Conservation (phyloP, 2,888 invertebrate genomes). For the Pimpla rufipes region DNA sequence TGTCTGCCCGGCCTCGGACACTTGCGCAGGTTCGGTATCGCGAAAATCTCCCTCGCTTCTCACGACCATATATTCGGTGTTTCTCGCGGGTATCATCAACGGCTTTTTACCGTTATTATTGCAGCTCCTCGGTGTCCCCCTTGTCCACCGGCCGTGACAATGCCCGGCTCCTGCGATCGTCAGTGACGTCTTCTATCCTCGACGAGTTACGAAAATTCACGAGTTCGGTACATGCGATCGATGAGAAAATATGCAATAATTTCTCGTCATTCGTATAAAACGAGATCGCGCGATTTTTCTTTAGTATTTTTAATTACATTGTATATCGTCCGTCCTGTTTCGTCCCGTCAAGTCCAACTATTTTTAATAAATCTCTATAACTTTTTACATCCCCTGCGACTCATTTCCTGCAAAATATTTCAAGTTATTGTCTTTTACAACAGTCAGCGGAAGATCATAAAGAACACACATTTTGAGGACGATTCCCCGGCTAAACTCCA, state of each 20-base stretch:
- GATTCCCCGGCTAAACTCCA: background rate
- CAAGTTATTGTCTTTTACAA: background rate
- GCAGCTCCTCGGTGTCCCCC: constrained; percentile 68
- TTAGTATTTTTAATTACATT: constrained; percentile 3
- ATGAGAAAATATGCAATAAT: constrained; percentile 24
- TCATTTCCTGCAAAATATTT: too few relatives aligned
- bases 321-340: constrained; percentile 52
- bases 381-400: background rate
- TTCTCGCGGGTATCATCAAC: constrained; percentile 20
- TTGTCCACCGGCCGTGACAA: constrained; percentile 70
- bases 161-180: constrained; percentile 71
- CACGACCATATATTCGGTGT: constrained; percentile 31
- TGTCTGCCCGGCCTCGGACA: constrained; percentile 65
- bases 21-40: constrained; percentile 54
- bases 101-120: constrained; percentile 42
- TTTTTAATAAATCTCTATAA: constrained; percentile 49
- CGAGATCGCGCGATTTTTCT: constrained; percentile 39
- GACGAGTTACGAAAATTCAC: constrained; percentile 42
- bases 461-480: background rate
- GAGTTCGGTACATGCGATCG: background rate
- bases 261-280: constrained; percentile 46
- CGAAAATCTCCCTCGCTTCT: constrained; percentile 11
- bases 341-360: constrained; percentile 46
- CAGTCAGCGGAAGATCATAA: too few relatives aligned
- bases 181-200: constrained; percentile 64